Conservation (phyloP, 2,888 invertebrate species). For the Congeria kusceri region DNA sequence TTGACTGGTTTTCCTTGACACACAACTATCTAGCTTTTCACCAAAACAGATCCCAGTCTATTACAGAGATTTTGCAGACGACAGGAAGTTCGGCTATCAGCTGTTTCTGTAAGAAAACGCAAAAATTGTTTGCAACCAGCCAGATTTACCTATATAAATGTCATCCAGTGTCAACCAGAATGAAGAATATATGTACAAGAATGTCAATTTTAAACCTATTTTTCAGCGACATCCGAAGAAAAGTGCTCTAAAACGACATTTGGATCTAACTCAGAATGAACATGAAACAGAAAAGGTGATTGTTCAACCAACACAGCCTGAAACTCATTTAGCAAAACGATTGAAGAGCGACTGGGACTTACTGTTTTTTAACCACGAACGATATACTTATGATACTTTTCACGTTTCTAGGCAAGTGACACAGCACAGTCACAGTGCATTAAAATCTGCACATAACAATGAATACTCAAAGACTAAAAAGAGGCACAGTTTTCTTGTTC, state of each 20-base stretch:
- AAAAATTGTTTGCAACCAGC: neutral
- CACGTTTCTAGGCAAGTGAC: neutral
- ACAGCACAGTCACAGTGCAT: neutral
- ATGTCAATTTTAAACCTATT: neutral
- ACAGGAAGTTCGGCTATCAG: constrained; percentile 16
- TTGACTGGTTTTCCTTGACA: no score
- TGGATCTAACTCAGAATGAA: constrained; percentile 34
- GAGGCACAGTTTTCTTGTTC: constrained; percentile 71
- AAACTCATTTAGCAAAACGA: constrained; percentile 31
- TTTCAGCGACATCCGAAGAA: constrained; percentile 23
- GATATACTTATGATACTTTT: neutral
- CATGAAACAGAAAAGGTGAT: constrained; percentile 39
- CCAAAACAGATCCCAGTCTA: no score
- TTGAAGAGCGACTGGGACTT: constrained; percentile 58
- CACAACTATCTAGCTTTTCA: no score
- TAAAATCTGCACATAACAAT: neutral
- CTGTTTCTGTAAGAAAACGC: constrained; percentile 1
- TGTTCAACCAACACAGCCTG: constrained; percentile 34
- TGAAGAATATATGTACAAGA: neutral
- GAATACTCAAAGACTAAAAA: constrained; percentile 23
- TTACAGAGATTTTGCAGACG: constrained; percentile 22
- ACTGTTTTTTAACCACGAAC: constrained; percentile 43
- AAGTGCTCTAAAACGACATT: constrained; percentile 52
- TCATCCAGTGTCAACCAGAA: constrained; percentile 13
- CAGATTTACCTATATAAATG: constrained; percentile 19